Evolutionary conservation across 2,888 invertebrate species (phyloP).

Genomic region (Smittia aterrima): DNA sequence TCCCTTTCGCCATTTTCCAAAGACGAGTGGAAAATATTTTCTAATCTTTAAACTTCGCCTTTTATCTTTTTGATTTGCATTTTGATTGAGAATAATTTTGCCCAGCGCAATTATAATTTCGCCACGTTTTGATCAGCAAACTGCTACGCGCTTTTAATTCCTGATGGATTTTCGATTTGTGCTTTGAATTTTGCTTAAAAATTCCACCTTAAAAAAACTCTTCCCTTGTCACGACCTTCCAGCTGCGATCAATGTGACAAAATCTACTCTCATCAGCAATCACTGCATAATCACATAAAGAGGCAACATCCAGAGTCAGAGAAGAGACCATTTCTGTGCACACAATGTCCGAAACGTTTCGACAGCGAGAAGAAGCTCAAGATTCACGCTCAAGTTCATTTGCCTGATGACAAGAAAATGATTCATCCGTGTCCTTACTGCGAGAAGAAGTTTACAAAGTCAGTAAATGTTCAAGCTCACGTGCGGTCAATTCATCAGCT

Average conservation of each 20-base stretch:
- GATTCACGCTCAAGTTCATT: constrained; percentile 45
- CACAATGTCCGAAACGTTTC: constrained; percentile 44
- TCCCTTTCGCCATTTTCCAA: not conserved
- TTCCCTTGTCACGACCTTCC: not conserved
- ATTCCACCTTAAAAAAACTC: too few relatives aligned
- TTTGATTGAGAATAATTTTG: not conserved
- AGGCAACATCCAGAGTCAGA: constrained; percentile 36
- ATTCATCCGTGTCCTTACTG: constrained; percentile 48
- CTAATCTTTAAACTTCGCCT: not conserved
- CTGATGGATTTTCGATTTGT: not conserved
- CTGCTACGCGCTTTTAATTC: not conserved
- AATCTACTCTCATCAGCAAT: constrained; percentile 38
- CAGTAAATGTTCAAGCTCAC: constrained; percentile 43
- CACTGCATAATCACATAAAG: constrained; percentile 41
- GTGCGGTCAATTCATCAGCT: constrained; percentile 47
- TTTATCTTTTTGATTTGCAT: not conserved
- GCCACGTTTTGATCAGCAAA: not conserved
- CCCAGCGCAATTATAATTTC: not conserved
- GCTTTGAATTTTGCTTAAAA: not conserved
- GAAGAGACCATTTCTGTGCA: constrained; percentile 40
- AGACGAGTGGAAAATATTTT: not conserved
- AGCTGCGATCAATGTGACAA: constrained; percentile 37
- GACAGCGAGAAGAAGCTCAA: constrained; percentile 44
- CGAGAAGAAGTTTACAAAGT: constrained; percentile 46
- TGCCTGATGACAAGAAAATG: constrained; percentile 46